Percentiles rank a stretch among this genome's conserved stretches.
These are phyloP conservation scores for Branchellion lobata DNA, from an alignment of 2,888 invertebrate species.

Conservation along the genomic window DNA sequence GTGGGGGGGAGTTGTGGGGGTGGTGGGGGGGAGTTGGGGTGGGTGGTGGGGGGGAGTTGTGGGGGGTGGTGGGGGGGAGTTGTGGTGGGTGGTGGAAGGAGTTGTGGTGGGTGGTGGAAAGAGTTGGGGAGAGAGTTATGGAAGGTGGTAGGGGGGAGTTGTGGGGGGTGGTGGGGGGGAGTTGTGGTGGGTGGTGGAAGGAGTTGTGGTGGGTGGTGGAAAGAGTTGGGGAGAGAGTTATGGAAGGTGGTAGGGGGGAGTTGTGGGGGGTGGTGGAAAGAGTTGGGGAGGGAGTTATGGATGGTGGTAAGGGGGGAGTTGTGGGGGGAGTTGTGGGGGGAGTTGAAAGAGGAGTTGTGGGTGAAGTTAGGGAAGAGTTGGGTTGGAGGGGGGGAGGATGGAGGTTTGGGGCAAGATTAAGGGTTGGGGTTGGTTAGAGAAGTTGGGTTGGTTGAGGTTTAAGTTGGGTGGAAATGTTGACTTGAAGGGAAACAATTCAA, in stretches of 20 bases:
- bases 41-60: conserved; percentile 58
- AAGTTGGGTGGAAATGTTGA: background rate
- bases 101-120: conserved; percentile 71
- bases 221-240: background rate
- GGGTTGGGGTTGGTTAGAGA: background rate
- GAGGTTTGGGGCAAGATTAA: background rate
- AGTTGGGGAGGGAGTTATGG: too few species aligned
- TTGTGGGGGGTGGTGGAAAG: conserved; percentile 64
- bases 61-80: conserved; percentile 59
- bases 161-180: conserved; percentile 61
- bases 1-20: background rate
- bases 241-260: background rate
- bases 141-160: conserved; percentile 56
- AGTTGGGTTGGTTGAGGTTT: background rate
- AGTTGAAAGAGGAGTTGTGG: conserved; percentile 65
- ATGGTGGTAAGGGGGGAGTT: conserved; percentile 61
- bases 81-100: background rate
- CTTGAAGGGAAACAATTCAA: too few species aligned
- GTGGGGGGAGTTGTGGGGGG: background rate
- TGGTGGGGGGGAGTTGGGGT: background rate
- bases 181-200: background rate
- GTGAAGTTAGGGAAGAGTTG: too few species aligned
- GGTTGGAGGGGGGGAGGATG: background rate
- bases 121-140: background rate
- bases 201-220: conserved; percentile 72